Evolutionary conservation across 2,113 vertebrate genomes (phyloP).

Genomic region (Mixornis gularis): DNA sequence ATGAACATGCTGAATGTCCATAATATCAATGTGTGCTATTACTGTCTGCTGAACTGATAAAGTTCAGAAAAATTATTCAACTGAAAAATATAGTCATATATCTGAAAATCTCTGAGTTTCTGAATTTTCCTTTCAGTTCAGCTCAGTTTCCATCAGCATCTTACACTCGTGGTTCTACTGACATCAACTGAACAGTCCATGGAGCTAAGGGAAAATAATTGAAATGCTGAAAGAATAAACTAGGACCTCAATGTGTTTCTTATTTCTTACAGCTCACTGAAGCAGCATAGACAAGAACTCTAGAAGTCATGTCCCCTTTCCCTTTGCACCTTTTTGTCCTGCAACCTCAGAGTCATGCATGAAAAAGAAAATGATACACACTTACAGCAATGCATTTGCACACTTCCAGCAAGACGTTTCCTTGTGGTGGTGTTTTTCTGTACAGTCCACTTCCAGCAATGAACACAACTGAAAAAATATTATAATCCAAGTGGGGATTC

Average conservation of each 20-base stretch:
- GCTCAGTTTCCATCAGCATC: background rate
- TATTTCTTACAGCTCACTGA: background rate
- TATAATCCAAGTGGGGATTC: background rate
- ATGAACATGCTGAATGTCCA: background rate
- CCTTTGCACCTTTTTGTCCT: background rate
- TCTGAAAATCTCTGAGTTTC: background rate
- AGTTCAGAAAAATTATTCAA: conserved; percentile 9
- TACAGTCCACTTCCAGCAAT: conserved; percentile 86
- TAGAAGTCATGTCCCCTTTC: background rate
- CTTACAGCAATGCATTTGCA: conserved; percentile 88
- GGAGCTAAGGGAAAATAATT: background rate
- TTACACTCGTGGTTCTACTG: background rate
- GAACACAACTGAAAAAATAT: conserved; percentile 85
- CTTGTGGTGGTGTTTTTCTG: conserved; percentile 85
- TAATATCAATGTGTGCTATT: background rate
- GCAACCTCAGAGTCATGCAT: background rate
- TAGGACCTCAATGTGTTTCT: background rate
- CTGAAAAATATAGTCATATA: background rate
- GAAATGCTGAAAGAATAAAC: background rate
- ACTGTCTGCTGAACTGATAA: conserved; percentile 22
- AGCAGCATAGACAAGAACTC: background rate
- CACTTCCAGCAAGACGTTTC: conserved; percentile 86
- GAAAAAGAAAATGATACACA: background rate
- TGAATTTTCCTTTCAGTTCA: background rate
- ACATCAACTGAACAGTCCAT: background rate